Base-by-base conservation (phyloP, 37 sponge, comb jelly and placozoan genomes). In the Dysidea cf. avara region DNA sequence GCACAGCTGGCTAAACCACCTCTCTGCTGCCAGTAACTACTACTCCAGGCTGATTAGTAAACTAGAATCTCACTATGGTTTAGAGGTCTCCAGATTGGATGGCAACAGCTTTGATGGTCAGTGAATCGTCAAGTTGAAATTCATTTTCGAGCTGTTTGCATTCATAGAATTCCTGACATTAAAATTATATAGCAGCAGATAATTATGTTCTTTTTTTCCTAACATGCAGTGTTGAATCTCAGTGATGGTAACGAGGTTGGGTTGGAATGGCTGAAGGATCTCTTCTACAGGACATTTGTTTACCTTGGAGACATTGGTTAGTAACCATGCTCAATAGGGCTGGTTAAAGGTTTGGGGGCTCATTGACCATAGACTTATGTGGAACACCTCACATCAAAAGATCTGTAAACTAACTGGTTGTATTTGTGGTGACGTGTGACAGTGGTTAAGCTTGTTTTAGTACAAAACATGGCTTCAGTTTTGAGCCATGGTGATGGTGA, bases 301-400 rank as follows among this genome's bases (percentile, higher is more conserved):
- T 79, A 81, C 36, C 66, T 91, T 31, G 92, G 92, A 16, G 92
- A 91, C 64, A 33, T 81, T 14, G 92, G 92, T 91, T 60, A 68
- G 81, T 40, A 39, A 13, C 21, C 7, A 9, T 26, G 13, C 32
- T 31, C 12, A 26, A 21, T 9, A 32, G 66, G 13, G 13, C 16
- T 64, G 30, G 39, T 34, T 64, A 31, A 7, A 9, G 46, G 9
- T 5, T 5, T 12, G 5, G 5, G 46, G 5, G 46, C 46, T 9
- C 46, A 43, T 9, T 43, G 9, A 43, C 46, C 46, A 43, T 9
- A 43, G 46, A 43, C 9, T 12, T 43, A 9, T 43, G 46, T 43
- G 46, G 46, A 12, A 43, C 46, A 43, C 9, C 7, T 43, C n/a
- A 43, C 46, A 12, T 43, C 46, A 12, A 9, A 43, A 43, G 9